Conservation (phyloP, 2,888 invertebrate genomes). For the Exephanes ischioxanthus region DNA sequence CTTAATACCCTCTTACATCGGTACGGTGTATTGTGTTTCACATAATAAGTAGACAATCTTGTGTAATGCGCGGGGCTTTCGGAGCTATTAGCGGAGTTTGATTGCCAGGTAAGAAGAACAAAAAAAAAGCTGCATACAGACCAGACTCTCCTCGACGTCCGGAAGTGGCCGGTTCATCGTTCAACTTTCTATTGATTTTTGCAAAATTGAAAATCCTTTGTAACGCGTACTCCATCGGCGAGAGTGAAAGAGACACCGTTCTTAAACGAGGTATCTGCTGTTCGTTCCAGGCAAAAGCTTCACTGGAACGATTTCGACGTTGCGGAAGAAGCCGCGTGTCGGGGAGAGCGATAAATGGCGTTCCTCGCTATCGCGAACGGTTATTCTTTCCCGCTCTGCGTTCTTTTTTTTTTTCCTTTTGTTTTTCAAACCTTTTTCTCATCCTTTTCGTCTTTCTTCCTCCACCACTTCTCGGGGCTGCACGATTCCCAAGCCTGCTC, state of each 20-base stretch:
- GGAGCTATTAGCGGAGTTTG: not conserved
- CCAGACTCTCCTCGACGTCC: not conserved
- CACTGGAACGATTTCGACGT: slow-evolving; percentile 31
- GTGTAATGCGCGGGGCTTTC: slow-evolving; percentile 29
- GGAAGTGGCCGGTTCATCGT: not conserved
- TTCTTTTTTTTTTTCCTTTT: slow-evolving; percentile 30
- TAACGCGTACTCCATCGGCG: not conserved
- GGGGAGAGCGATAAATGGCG: slow-evolving; percentile 50
- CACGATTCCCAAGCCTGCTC: slow-evolving; percentile 57
- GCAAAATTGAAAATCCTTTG: not conserved
- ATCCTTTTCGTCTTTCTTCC: not conserved
- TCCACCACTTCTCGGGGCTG: slow-evolving; percentile 61
- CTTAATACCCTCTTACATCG: not conserved
- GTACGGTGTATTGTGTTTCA: slow-evolving; percentile 1
- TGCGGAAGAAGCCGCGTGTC: slow-evolving; percentile 39
- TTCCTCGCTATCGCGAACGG: slow-evolving; percentile 46
- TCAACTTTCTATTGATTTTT: not conserved
- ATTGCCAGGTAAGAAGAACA: not conserved
- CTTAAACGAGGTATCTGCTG: not conserved
- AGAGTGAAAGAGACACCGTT: slow-evolving; percentile 1
- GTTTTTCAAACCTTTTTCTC: not conserved
- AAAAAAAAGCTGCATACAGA: not conserved
- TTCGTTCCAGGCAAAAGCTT: slow-evolving; percentile 20
- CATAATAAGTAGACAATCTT: slow-evolving; percentile 19
- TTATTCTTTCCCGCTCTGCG: slow-evolving; percentile 40